Evolutionary conservation across 2,888 invertebrate genomes (phyloP).

Genomic region (Phyllotreta cruciferae): DNA sequence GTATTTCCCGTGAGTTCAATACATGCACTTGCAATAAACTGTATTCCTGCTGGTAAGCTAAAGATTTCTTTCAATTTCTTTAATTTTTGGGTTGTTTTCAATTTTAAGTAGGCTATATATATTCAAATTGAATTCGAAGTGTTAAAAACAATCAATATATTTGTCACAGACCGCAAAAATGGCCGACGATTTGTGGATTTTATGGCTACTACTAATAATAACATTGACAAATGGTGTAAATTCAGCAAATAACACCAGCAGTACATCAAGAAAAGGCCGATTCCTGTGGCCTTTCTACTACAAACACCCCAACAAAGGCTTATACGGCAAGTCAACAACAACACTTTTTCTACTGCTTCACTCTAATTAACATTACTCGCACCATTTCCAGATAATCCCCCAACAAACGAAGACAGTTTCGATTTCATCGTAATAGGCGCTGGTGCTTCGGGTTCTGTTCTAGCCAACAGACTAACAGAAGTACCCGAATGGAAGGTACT

Average conservation of each 20-base stretch:
- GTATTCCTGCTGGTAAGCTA: not conserved
- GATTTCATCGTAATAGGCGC: constrained; percentile 75
- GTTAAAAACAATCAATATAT: not conserved
- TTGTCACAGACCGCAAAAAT: not conserved
- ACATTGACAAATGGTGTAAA: not conserved
- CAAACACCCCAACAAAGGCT: constrained; percentile 1
- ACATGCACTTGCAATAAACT: not conserved
- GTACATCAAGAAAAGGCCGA: constrained; percentile 17
- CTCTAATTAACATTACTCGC: not conserved
- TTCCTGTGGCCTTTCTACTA: constrained; percentile 20
- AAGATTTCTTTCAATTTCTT: not conserved
- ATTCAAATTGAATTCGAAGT: not conserved
- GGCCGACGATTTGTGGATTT: constrained; percentile 6
- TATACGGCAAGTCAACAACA: constrained; percentile 22
- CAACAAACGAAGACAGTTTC: constrained; percentile 56
- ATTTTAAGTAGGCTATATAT: not conserved
- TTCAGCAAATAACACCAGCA: not conserved
- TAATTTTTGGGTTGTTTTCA: too few species aligned
- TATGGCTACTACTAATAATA: constrained; percentile 4
- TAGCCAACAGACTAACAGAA: constrained; percentile 75
- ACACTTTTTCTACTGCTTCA: not conserved
- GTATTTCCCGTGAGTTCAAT: constrained; percentile 14
- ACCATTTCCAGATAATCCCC: constrained; percentile 16
- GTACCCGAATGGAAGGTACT: constrained; percentile 67
- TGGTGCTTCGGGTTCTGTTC: constrained; percentile 73